Base-by-base conservation (phyloP, 2,888 invertebrate species). In the Eretmocerus hayati region DNA sequence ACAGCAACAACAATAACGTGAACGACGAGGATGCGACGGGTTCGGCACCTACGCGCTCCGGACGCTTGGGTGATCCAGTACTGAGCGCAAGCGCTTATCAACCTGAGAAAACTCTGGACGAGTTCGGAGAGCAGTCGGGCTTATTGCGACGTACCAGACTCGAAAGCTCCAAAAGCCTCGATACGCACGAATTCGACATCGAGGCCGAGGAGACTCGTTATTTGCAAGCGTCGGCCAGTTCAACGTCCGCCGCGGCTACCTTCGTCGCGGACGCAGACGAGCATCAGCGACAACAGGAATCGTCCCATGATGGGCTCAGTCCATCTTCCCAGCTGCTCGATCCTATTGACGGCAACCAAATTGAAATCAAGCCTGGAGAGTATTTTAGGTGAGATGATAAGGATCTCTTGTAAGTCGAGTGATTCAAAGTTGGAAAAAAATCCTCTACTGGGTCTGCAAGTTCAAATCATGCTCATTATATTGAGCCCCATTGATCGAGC, bases 341-440 rank as follows among this genome's bases (percentile, higher is more conserved):
- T 31, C 66, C 67, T 3, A 64, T 71, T 39, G 65, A 70, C 30
- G 67, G 62, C 15, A 71, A 70, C 40, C 69, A 70, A 42, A 70
- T 71, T 45, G 72, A 70, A 55, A 64, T 65, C 1, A 69, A 62
- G 37, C 59, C 66, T 0, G 67, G 61, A 4, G 66, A 70, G 42
- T 68, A 71, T 53, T 66, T 63, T 50, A 62, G 62, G 69, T 70
- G 56, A 16, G 26, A 15, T 1, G 26, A 15, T 31, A 21, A n/a
- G n/a, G n/a, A n/a, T n/a, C n/a, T n/a, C n/a, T n/a, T n/a, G n/a
- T n/a, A n/a, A n/a, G n/a, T n/a, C n/a, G n/a, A n/a, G n/a, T n/a
- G n/a, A n/a, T n/a, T n/a, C n/a, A n/a, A n/a, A n/a, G n/a, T n/a
- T n/a, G n/a, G n/a, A n/a, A n/a, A n/a, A n/a, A n/a, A n/a, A n/a